phyloP scores from a whole-genome alignment of 2,113 vertebrate genomes.

The Melospiza melodia region DNA sequence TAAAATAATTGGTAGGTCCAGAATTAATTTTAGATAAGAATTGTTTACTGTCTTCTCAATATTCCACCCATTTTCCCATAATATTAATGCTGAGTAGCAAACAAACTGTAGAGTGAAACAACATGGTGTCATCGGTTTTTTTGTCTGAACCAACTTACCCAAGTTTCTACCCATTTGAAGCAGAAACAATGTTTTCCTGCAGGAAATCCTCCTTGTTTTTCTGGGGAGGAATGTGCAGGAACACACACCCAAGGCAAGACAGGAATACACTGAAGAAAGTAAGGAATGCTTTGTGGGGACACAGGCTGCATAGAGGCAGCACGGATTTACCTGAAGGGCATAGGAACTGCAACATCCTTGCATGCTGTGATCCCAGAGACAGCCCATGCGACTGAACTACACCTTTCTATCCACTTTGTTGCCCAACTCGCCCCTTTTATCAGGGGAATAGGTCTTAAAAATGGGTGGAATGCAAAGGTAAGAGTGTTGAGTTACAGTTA shows the following conservation, averaged over 20 bases:
- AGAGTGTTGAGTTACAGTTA: neutral
- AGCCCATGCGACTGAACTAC: rapidly evolving
- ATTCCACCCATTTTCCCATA: neutral
- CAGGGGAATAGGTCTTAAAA: neutral
- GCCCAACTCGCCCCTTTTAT: neutral
- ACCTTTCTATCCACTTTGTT: neutral
- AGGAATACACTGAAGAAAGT: neutral
- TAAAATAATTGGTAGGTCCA: neutral
- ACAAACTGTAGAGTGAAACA: neutral
- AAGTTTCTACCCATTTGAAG: neutral
- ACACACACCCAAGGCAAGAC: neutral
- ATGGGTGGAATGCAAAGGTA: neutral
- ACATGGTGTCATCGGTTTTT: neutral
- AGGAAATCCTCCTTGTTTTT: neutral
- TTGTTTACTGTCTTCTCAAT: neutral
- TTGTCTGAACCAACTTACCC: neutral
- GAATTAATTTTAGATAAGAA: neutral
- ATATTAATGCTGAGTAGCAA: neutral
- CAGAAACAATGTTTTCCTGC: neutral
- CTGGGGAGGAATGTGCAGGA: neutral
- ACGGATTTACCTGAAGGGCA: neutral
- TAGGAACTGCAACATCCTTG: neutral
- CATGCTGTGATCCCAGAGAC: neutral
- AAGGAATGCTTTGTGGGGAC: neutral
- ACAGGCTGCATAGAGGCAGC: neutral